Base-by-base conservation (phyloP, 2,888 invertebrate species). In the Diogma glabrata region DNA sequence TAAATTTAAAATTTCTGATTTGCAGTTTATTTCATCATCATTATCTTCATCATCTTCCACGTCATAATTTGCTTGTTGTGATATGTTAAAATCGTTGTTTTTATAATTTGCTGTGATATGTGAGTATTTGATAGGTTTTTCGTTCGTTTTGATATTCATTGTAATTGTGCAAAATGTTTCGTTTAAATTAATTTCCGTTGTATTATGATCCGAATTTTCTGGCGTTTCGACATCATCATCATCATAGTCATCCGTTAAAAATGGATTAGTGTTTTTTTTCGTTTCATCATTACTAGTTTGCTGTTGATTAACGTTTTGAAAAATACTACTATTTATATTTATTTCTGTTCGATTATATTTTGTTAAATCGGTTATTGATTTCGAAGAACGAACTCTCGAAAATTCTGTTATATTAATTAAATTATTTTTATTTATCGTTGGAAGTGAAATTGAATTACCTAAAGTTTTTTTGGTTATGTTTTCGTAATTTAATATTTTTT, bases 201-300 rank as follows among this genome's bases (percentile, higher is more conserved):
- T 43, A 43, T 50, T 40, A 30, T 47, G 50, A 12, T 47, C 40
- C 14, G 38, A 38, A 9, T 23, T 51, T 20, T 57, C 56, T n/a
- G n/a, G n/a, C 49, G 63, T 62, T 43, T 19, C 4, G 17, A 47
- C 50, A 10, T 36, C 46, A 49, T 63, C 63, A 14, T 36, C n/a
- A 46, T 64, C 63, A 26, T 69, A 69, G 51, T 66, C 66, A 26
- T 69, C 69, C 52, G 66, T 65, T 45, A 67, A 67, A 55, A 69
- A 69, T 22, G 69, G 69, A 58, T 69, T 69, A 9, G 68, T 68
- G 55, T 61, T 63, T 9, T 43, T 53, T 48, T 53, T 51, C 14
- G 52, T 49, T 48, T 51, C 50, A 38, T 51, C 52, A 51, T 23
- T 24, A 20, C 53, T 50, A 49, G 50, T 52, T 28, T 49, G 52